Base-by-base conservation (phyloP, 2,888 invertebrate genomes). In the Cheilosia urbana region DNA sequence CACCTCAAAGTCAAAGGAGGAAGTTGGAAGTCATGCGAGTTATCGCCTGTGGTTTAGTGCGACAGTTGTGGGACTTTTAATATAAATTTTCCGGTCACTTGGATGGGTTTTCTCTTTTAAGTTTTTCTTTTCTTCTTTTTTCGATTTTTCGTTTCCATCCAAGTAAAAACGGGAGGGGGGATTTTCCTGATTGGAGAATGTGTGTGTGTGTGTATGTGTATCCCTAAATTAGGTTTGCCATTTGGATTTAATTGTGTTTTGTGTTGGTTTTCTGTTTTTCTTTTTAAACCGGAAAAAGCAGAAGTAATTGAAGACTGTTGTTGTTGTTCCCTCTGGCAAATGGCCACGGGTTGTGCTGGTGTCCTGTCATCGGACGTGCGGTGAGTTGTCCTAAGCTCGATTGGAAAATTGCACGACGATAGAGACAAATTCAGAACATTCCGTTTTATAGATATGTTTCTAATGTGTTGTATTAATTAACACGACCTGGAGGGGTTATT, bases 61-160 rank as follows among this genome's bases (percentile, higher is more conserved):
- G 85, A 85, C 85, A 85, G 81, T 76, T 85, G 85, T 85, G 85
- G 76, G 81, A 85, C 81, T 85, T 85, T 85, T 85, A 85, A 85
- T 85, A 85, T 85, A 85, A 85, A 85, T 81, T 85, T 85, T 85
- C 85, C 81, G 85, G 85, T 72, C 85, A 81, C 81, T 85, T 85
- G 81, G 76, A 53, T 81, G 58, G 69, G 65, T 76, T 71, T 78
- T 76, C 62, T 66, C 66, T 66, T 71, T 45, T 51, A 65, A 47
- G 30, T 45, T 19, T 85, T 84, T 75, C 37, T 30, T 37, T 57
- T 75, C 15, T 79, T 69, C n/a, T 63, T 42, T 47, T 27, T n/a
- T 11, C 2, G 42, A 5, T 62, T 60, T 45, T 53, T 60, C 45
- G 30, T 75, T 49, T 53, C 55, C 17, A 68, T 49, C 62, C 40